phyloP scores from a whole-genome alignment of 2,797 vertebrate species.

The Oreonectes daqikongensis region DNA sequence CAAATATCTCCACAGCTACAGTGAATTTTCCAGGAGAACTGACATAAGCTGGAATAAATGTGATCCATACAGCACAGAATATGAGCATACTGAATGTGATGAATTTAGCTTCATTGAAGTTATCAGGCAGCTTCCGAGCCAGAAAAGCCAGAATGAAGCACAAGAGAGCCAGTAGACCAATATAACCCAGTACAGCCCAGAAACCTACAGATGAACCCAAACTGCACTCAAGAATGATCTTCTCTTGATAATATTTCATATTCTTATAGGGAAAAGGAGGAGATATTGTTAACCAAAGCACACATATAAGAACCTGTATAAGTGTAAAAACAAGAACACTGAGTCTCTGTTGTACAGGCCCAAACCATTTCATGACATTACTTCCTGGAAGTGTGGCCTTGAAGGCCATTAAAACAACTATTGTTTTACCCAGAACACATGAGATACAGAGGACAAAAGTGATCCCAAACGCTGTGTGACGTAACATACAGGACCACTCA shows the following conservation, averaged over 20 bases:
- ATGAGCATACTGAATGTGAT: slow-evolving; percentile 66
- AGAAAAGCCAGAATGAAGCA: slow-evolving; percentile 54
- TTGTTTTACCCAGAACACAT: slow-evolving; percentile 75
- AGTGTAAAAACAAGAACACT: slow-evolving; percentile 68
- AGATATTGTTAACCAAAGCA: slow-evolving; percentile 66
- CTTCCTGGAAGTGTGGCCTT: slow-evolving; percentile 63
- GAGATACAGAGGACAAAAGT: slow-evolving; percentile 77
- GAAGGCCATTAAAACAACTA: slow-evolving; percentile 78
- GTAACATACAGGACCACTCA: slow-evolving; percentile 76
- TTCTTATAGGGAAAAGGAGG: slow-evolving; percentile 72
- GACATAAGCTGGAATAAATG: slow-evolving; percentile 63
- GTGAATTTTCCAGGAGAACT: slow-evolving; percentile 62
- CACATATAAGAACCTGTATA: slow-evolving; percentile 71
- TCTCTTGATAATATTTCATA: slow-evolving; percentile 59
- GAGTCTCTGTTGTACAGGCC: slow-evolving; percentile 69
- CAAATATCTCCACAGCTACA: slow-evolving; percentile 64
- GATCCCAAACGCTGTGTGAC: slow-evolving; percentile 74
- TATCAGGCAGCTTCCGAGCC: slow-evolving; percentile 59
- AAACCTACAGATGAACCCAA: background rate
- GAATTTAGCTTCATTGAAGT: slow-evolving; percentile 65
- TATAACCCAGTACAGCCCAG: background rate
- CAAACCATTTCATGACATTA: slow-evolving; percentile 76
- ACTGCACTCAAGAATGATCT: slow-evolving; percentile 67
- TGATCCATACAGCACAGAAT: slow-evolving; percentile 65
- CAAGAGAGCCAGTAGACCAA: background rate